Conservation (phyloP, 2,888 invertebrate species). For the Agrilus mali region DNA sequence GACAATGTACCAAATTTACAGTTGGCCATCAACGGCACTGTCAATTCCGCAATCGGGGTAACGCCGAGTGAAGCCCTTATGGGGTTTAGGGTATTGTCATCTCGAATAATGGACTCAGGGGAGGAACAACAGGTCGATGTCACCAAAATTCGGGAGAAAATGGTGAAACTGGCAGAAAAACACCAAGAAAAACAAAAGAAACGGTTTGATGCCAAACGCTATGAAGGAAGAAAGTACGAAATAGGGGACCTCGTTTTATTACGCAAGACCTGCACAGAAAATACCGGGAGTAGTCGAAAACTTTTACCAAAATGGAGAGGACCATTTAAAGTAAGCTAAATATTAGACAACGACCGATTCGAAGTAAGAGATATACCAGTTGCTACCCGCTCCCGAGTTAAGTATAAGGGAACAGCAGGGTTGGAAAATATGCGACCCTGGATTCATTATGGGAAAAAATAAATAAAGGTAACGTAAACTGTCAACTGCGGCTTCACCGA, state of each 20-base stretch:
- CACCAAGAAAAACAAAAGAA: conserved; percentile 10
- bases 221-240: conserved; percentile 1
- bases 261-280: conserved; percentile 3
- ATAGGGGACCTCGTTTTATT: conserved; percentile 9
- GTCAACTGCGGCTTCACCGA: too few relatives aligned
- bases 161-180: neutral
- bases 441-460: neutral
- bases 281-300: conserved; percentile 9
- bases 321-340: conserved; percentile 13
- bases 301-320: conserved; percentile 11
- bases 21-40: neutral
- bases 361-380: conserved; percentile 9
- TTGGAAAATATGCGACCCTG: conserved; percentile 1
- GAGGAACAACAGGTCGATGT: conserved; percentile 10
- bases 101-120: conserved; percentile 12
- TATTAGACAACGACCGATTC: conserved; percentile 14
- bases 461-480: too few relatives aligned
- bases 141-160: conserved; percentile 3
- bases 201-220: conserved; percentile 5
- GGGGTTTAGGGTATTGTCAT: conserved; percentile 9
- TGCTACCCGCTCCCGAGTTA: neutral
- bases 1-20: neutral
- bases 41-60: neutral
- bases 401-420: neutral
- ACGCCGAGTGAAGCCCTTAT: neutral